These are phyloP conservation scores for Gyrodactylus bullatarudis DNA, from an alignment of 1,140 invertebrate species.

Conservation along the genomic window DNA sequence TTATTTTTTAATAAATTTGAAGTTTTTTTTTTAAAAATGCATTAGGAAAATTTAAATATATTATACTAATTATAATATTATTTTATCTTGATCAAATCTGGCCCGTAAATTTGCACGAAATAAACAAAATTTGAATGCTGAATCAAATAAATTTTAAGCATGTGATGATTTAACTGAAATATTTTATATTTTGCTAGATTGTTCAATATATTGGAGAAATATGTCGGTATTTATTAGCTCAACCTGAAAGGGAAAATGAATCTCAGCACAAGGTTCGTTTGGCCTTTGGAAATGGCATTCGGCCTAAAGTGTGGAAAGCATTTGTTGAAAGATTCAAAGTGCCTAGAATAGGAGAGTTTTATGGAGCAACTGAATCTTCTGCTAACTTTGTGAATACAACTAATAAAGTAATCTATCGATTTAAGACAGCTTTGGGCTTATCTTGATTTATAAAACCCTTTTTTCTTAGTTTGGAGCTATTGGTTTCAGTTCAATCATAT, in stretches of 20 bases:
- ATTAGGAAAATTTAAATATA: too few relatives aligned
- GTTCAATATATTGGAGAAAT: constrained; percentile 94
- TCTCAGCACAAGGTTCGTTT: constrained; percentile 44
- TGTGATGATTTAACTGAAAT: too few relatives aligned
- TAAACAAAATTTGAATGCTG: too few relatives aligned
- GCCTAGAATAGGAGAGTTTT: constrained; percentile 52
- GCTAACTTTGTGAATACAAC: constrained; percentile 33
- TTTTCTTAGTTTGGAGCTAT: constrained; percentile 52
- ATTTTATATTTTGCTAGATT: constrained; percentile 17
- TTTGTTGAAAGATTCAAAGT: constrained; percentile 55
- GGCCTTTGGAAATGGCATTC: constrained; percentile 72
- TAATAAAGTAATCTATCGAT: constrained; percentile 8
- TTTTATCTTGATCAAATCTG: too few relatives aligned
- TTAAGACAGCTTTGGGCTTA: not conserved
- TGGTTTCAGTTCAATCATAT: constrained; percentile 42
- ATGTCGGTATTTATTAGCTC: constrained; percentile 67
- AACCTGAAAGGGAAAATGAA: constrained; percentile 38
- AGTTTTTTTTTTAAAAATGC: too few relatives aligned
- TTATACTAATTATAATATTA: too few relatives aligned
- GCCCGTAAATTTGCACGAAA: too few relatives aligned
- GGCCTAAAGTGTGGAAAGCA: constrained; percentile 69
- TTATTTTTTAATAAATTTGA: too few relatives aligned
- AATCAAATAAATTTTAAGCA: too few relatives aligned
- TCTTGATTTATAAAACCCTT: not conserved
- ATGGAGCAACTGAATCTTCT: constrained; percentile 86